These are phyloP conservation scores for Corbicula japonica DNA, from an alignment of 2,888 invertebrate genomes.

Conservation along the genomic window DNA sequence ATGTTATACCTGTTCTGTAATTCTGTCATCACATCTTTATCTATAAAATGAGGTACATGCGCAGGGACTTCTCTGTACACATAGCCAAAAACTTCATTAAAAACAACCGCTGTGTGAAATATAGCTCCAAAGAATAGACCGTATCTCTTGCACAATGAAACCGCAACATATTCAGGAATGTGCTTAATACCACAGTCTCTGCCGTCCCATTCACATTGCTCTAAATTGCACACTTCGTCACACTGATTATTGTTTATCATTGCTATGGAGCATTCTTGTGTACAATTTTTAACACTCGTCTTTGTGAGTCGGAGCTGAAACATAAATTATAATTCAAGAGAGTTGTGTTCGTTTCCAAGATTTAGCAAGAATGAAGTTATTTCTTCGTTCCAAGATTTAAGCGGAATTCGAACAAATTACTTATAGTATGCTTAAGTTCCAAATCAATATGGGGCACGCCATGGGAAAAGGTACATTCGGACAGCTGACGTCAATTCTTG, in stretches of 20 bases:
- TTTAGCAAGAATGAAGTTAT: not conserved
- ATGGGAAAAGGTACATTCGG: no score
- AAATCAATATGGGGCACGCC: not conserved
- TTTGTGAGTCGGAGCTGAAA: not conserved
- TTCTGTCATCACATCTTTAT: not conserved
- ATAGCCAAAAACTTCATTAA: slow-evolving; percentile 5
- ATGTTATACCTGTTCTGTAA: slow-evolving; percentile 12
- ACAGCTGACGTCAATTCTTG: no score
- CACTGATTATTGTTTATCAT: not conserved
- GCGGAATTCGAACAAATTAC: not conserved
- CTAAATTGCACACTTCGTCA: not conserved
- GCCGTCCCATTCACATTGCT: slow-evolving; percentile 8
- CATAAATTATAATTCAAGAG: not conserved
- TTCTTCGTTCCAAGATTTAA: no score
- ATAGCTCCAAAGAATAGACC: not conserved
- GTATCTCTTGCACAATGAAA: not conserved
- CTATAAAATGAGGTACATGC: slow-evolving; percentile 4
- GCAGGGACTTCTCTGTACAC: not conserved
- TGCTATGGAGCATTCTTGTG: not conserved
- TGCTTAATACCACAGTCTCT: not conserved
- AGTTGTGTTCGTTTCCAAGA: not conserved
- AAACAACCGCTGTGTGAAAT: not conserved
- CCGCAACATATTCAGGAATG: not conserved
- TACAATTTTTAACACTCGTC: not conserved
- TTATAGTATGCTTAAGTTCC: not conserved